Conservation (phyloP, 1,140 invertebrate species). For the Anastatus disparis region DNA sequence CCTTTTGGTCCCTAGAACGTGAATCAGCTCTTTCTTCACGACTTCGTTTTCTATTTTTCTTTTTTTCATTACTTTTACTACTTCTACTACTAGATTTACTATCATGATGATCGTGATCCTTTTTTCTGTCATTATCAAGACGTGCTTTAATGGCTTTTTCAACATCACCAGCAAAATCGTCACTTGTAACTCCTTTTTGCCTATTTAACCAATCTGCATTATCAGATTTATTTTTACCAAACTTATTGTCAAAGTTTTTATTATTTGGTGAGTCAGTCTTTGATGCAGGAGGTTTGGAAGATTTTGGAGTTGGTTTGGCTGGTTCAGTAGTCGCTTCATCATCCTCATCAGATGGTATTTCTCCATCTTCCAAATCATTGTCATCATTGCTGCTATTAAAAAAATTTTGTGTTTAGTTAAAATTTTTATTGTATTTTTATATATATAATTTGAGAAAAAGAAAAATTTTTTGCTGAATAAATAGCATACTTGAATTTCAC, state of each 20-base stretch:
- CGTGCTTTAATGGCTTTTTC: slow-evolving; percentile 80
- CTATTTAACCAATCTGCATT: slow-evolving; percentile 55
- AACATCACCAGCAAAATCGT: slow-evolving; percentile 81
- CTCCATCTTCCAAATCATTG: slow-evolving; percentile 72
- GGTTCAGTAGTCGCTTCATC: slow-evolving; percentile 59
- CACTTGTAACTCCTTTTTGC: slow-evolving; percentile 65
- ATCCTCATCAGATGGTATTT: slow-evolving; percentile 72
- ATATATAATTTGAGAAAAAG: background rate
- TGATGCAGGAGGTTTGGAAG: background rate
- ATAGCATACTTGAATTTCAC: too few species aligned
- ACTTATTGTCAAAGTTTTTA: slow-evolving; percentile 56
- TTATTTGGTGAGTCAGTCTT: slow-evolving; percentile 51
- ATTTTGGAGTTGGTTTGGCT: slow-evolving; percentile 45
- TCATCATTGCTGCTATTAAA: slow-evolving; percentile 48
- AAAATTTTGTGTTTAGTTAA: background rate
- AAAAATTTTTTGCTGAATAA: background rate
- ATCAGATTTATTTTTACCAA: slow-evolving; percentile 54
- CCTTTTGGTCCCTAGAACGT: slow-evolving; percentile 62
- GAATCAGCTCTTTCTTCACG: slow-evolving; percentile 67
- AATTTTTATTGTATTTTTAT: background rate
- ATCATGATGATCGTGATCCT: slow-evolving; percentile 69
- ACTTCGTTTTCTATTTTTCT: slow-evolving; percentile 59
- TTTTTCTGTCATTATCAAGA: slow-evolving; percentile 65
- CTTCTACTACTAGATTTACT: slow-evolving; percentile 66
- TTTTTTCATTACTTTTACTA: slow-evolving; percentile 50